Evolutionary conservation across 2,888 invertebrate species (phyloP), one percentile per base, ranked within the genome.

Genomic region (Aethes cnicana): DNA sequence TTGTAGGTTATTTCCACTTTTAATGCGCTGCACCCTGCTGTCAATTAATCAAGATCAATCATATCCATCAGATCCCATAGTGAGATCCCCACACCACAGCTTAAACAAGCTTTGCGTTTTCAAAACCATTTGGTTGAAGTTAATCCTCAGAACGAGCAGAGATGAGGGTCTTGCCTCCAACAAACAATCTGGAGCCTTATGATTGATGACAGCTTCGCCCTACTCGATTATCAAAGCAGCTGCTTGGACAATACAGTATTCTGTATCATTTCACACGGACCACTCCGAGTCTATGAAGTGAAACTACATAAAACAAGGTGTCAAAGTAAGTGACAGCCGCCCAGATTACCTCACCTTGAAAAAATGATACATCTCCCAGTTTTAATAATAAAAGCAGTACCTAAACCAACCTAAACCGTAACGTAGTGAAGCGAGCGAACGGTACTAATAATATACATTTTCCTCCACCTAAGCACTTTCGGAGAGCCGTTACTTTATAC

Each of bases 371-470:
- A 28, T 20, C 36, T 47, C 37, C 23, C 8, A 30, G 23, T 39
- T 47, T 39, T 11, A 39, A 47, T 37, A 47, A 47, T 47, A 47
- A 16, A 37, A 14, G 33, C 47, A 12, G 20, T 36, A n/a, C n/a
- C n/a, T n/a, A n/a, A n/a, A n/a, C n/a, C n/a, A n/a, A n/a, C n/a
- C n/a, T n/a, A 21, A 39, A 17, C 37, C 37, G 36, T 47, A 30
- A 21, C 28, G 37, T 30, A 23, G 47, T 39, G 32, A 47, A 37
- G 36, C 37, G 23, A n/a, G n/a, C 37, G 23, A 36, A 28, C 30
- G 17, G 21, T 14, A 20, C 47, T 47, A 39, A 47, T 47, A 37
- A 47, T 39, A 47, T 37, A 47, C 37, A 37, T 39, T 39, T 39
- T 30, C 30, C 30, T 23, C 30, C 37, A 23, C 39, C 30, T 30